A percentile compares a stretch with the other conserved stretches of the same genome.
Conservation (phyloP, 1,140 invertebrate genomes). For the Drosophila nigrodunni region DNA sequence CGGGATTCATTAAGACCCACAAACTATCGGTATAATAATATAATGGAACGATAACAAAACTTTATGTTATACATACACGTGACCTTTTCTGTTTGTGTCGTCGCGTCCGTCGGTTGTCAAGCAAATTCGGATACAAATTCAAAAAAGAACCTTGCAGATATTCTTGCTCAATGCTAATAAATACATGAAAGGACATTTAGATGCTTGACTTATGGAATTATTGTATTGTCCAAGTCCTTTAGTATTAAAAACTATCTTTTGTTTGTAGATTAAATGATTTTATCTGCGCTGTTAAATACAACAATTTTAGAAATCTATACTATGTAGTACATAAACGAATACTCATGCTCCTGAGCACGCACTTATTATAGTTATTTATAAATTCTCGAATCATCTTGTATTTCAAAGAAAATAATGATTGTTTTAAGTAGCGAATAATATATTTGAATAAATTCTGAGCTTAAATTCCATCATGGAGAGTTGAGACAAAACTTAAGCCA, state of each 20-base stretch:
- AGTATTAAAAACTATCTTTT: not conserved
- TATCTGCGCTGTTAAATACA: conserved; percentile 1
- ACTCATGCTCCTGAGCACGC: not conserved
- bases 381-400: not conserved
- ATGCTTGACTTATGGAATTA: not conserved
- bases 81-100: conserved; percentile 58
- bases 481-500: not conserved
- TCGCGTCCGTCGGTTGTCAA: conserved; percentile 41
- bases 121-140: conserved; percentile 36
- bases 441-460: not conserved
- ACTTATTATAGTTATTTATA: not conserved
- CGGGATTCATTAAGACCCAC: conserved; percentile 46
- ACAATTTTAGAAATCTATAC: not conserved
- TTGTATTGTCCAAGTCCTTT: too few relatives aligned
- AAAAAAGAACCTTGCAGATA: conserved; percentile 35
- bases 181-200: conserved; percentile 3
- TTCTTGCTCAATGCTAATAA: not conserved
- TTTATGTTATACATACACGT: conserved; percentile 79
- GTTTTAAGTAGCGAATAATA: not conserved
- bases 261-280: not conserved
- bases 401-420: conserved; percentile 10
- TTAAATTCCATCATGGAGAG: not conserved
- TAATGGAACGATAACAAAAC: conserved; percentile 49
- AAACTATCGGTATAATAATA: conserved; percentile 53
- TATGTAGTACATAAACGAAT: not conserved